Base-by-base conservation (phyloP, 2,888 invertebrate genomes). In the Acleris literana region DNA sequence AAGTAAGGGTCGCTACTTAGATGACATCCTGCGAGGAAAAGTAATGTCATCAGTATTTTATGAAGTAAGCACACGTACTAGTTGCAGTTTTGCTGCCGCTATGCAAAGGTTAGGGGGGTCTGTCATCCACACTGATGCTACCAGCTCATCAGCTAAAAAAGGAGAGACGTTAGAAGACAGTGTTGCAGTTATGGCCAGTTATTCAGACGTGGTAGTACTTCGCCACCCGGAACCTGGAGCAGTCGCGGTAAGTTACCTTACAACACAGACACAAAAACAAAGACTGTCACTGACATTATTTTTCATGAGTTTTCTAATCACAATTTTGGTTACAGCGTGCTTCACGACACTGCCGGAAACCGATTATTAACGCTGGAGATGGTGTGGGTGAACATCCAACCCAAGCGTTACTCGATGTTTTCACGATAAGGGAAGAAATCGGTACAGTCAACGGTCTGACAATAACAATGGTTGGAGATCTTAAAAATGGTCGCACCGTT, bases 371-470 rank as follows among this genome's bases (percentile, higher is more conserved):
- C 91, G 99, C 99, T 13, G 99, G 99, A 1, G 99, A 99, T 89
- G 99, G 99, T 9, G 94, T 97, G 0, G 99, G 99, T 0, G 99
- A 99, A 84, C 99, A 99, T 88, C 99, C 99, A 0, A 99, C 99
- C 0, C 99, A 99, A 93, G 99, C 99, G 0, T 92, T 99, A 16
- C 93, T 99, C 11, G 99, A 99, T 82, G 95, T 99, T 4, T 99
- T 99, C 82, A 99, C 99, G 5, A 99, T 99, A 76, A 94, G 99
- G 70, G 99, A 99, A 90, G 99, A 99, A 93, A 98, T 99, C 69
- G 99, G 99, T 74, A 99, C 99, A 0, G 99, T 99, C 0, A 99
- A 99, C 83, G 98, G 98, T 0, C 93, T 99, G 11, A 99, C 97
- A 0, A 98, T 99, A 61, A 99, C 99, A 0, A 96, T 99, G 96